Base-by-base conservation (phyloP, 2,888 invertebrate genomes). In the Chaetoderma sp. region DNA sequence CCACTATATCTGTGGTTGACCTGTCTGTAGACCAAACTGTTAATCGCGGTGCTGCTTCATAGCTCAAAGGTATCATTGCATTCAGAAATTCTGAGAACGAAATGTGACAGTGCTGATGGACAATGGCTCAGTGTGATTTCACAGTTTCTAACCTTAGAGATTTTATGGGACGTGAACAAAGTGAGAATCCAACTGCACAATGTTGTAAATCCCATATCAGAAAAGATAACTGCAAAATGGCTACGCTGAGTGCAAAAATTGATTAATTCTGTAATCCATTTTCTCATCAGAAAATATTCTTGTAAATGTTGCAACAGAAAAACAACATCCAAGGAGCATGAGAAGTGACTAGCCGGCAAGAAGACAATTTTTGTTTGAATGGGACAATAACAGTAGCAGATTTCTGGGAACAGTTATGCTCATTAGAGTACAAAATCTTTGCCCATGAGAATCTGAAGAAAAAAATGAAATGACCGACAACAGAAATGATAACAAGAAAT, bases 1-100 rank as follows among this genome's bases (percentile, higher is more conserved):
- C 27, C 45, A 42, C 25, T 25, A 45, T 64, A 36, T 60, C 65
- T 10, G 64, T 65, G 4, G 45, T 67, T n/a, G 67, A 66, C 54
- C 33, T 65, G 16, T 30, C 65, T 18, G 32, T 63, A 25, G 65
- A 65, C 36, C 65, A 65, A 33, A 65, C 65, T 23, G 45, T 66
- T 6, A 65, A 65, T 36, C 45, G 49, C 5, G 63, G 64, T 52
- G 62, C 63, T 45, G 67, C 63, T 5, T 67, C 63, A 39, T 25
- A 13, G 5, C 58, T 50, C 42, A 64, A 13, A 58, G 63, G 63
- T 4, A 65, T 67, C 5, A 54, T 59, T 21, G 45, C 39, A 18
- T 62, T 67, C 42, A 16, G 54, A 10, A 65, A 67, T 23, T 62
- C 55, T n/a, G 63, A 65, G 23, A 63, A 47, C 39, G 66, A 49